Evolutionary conservation across 1,140 invertebrate genomes (phyloP).

Genomic region (Brachionus plicatilis): DNA sequence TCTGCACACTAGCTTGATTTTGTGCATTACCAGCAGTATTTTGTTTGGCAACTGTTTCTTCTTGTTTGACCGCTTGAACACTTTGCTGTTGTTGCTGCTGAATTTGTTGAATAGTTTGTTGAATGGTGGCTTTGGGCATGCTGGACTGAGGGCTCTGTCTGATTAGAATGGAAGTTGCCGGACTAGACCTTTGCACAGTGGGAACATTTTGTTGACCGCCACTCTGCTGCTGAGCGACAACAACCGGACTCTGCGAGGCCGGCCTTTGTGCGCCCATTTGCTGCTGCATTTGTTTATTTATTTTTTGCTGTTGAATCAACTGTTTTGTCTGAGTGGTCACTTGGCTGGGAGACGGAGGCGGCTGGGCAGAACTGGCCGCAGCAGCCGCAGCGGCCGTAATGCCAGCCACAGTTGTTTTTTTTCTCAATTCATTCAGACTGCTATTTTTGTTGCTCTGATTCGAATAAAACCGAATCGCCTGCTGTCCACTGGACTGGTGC

Average conservation of each 20-base stretch:
- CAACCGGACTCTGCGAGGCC: neutral
- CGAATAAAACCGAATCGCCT: neutral
- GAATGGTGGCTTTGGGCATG: neutral
- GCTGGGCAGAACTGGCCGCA: neutral
- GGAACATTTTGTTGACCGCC: neutral
- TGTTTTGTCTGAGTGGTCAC: neutral
- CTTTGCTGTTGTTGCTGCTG: constrained; percentile 29
- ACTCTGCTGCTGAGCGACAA: neutral
- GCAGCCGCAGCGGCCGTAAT: neutral
- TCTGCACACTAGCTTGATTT: neutral
- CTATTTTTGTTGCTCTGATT: neutral
- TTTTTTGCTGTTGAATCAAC: neutral
- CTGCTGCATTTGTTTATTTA: constrained; percentile 11
- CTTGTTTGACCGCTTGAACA: neutral
- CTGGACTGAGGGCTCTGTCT: neutral
- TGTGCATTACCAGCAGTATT: neutral
- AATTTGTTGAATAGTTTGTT: constrained; percentile 8
- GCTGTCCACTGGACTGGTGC: neutral
- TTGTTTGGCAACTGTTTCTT: neutral
- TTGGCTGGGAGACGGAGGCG: neutral
- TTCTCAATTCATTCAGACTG: constrained; percentile 2
- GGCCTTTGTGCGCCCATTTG: neutral
- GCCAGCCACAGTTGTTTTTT: constrained; percentile 16
- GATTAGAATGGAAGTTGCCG: neutral
- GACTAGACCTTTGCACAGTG: neutral